Conservation (phyloP, 2,888 invertebrate genomes). For the Gryllus longicercus region DNA sequence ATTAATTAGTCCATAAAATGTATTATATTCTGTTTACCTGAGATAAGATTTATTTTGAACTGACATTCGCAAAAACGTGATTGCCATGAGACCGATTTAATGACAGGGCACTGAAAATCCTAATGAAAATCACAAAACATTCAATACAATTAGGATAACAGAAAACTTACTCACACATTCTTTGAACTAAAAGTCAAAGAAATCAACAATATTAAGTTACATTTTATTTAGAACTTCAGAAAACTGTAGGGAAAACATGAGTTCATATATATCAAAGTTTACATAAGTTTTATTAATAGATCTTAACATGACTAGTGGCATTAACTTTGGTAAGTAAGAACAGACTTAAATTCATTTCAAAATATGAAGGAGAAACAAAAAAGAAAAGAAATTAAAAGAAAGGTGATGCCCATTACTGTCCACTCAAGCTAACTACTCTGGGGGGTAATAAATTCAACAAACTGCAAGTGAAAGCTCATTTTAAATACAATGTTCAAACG, state of each 20-base stretch:
- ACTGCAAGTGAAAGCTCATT: too few relatives aligned
- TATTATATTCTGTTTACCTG: background rate
- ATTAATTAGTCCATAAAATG: too few relatives aligned
- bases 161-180: background rate
- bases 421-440: background rate
- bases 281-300: background rate
- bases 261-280: slow-evolving; percentile 17
- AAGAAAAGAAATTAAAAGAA: background rate
- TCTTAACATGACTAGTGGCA: background rate
- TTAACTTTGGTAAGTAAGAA: slow-evolving; percentile 1
- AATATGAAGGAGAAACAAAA: too few relatives aligned
- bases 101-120: too few relatives aligned
- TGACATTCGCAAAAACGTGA: background rate
- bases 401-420: background rate
- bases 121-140: too few relatives aligned
- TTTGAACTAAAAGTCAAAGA: slow-evolving; percentile 10
- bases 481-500: too few relatives aligned
- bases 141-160: too few relatives aligned
- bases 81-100: background rate
- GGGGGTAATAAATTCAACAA: too few relatives aligned
- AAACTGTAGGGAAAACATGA: slow-evolving; percentile 17
- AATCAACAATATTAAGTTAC: slow-evolving; percentile 1
- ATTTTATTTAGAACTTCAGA: slow-evolving; percentile 17
- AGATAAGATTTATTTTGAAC: background rate
- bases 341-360: background rate